Conservation (phyloP, 2,113 vertebrate species). For the Corythaixoides concolor region DNA sequence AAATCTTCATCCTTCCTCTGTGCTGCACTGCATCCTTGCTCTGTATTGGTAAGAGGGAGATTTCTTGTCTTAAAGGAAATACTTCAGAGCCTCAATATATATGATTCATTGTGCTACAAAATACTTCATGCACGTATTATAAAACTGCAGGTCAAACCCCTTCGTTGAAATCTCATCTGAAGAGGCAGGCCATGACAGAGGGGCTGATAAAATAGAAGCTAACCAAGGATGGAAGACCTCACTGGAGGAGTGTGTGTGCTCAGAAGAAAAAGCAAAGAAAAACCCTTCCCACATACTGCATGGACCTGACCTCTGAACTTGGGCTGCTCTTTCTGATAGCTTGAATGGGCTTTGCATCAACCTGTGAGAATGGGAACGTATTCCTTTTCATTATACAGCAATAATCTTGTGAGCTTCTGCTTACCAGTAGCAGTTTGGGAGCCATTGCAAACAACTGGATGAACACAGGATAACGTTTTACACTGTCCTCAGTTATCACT, state of each 20-base stretch:
- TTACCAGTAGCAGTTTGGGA: neutral
- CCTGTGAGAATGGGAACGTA: neutral
- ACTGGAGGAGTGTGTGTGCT: neutral
- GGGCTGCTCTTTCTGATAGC: neutral
- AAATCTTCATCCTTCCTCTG: neutral
- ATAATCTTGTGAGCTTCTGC: neutral
- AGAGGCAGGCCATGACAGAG: neutral
- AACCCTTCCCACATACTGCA: fast-evolving
- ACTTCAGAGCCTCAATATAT: neutral
- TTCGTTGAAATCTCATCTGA: neutral
- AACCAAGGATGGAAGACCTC: neutral
- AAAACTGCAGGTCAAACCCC: neutral
- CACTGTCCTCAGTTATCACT: constrained; percentile 18
- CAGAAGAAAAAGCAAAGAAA: neutral
- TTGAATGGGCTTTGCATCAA: neutral
- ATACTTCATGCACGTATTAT: neutral
- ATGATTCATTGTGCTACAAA: neutral
- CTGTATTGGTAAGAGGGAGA: neutral
- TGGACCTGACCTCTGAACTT: neutral
- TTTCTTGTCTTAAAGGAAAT: neutral
- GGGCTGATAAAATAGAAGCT: neutral
- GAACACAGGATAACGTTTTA: neutral
- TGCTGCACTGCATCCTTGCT: neutral
- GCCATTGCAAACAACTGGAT: neutral
- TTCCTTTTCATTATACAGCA: neutral